Conservation (phyloP, 92 coral and sea anemone genomes). For the Heliopora coerulea region DNA sequence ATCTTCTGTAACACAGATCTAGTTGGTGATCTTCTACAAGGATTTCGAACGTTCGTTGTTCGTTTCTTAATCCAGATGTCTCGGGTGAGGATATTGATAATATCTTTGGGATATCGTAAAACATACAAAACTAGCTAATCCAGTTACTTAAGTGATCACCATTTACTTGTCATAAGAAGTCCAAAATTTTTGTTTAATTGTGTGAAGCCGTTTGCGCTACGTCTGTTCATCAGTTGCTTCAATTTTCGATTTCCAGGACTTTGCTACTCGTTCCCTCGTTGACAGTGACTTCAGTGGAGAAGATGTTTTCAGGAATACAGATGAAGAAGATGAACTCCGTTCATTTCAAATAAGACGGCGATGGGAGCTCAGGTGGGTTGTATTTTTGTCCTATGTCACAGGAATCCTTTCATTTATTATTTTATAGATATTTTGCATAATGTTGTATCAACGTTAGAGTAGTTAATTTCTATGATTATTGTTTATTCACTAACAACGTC, state of each 20-base stretch:
- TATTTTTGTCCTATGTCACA: no score
- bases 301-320: constrained; percentile 24
- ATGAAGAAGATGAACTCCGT: constrained; percentile 52
- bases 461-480: no score
- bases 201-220: background rate
- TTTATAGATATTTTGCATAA: no score
- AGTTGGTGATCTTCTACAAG: constrained; percentile 72
- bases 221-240: background rate
- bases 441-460: no score
- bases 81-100: constrained; percentile 50
- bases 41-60: constrained; percentile 77
- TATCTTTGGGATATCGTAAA: no score
- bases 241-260: constrained; percentile 53
- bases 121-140: no score
- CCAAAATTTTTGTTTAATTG: no score
- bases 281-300: constrained; percentile 52
- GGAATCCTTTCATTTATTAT: no score
- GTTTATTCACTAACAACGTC: no score
- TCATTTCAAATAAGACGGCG: constrained; percentile 66
- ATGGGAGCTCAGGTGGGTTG: constrained; percentile 76
- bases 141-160: no score
- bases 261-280: constrained; percentile 67
- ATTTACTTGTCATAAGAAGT: no score
- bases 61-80: constrained; percentile 79
- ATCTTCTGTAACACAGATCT: constrained; percentile 63